A percentile compares a stretch with the other conserved stretches of the same genome.
These are phyloP conservation scores for Camponotus fellah DNA, from an alignment of 2,888 invertebrate genomes.

Conservation along the genomic window DNA sequence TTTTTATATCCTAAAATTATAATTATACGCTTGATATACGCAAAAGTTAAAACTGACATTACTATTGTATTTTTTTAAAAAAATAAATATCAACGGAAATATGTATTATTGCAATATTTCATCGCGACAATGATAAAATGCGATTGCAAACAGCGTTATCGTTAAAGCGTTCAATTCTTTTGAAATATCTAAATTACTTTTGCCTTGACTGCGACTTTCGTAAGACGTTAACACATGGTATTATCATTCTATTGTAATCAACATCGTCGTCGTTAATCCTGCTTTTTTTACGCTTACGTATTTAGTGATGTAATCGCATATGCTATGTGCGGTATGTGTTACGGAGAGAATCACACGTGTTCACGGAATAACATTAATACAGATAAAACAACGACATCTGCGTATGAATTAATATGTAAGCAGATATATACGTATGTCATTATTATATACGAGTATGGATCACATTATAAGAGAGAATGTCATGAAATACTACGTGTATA, in stretches of 20 bases:
- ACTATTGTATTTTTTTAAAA: no score
- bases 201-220: not conserved
- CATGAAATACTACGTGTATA: no score
- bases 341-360: not conserved
- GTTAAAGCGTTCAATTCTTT: not conserved
- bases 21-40: no score
- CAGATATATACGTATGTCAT: not conserved
- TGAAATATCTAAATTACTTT: conserved; percentile 8
- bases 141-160: not conserved
- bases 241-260: conserved; percentile 7
- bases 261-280: not conserved
- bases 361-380: not conserved
- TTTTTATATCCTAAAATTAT: not conserved
- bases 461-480: not conserved
- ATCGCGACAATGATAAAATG: not conserved
- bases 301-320: not conserved
- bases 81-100: not conserved
- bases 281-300: not conserved
- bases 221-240: not conserved
- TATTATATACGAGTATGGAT: not conserved
- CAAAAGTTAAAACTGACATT: no score
- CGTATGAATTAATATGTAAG: not conserved
- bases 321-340: not conserved
- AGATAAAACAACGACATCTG: not conserved
- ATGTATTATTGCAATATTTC: not conserved